Conservation (phyloP, 2,888 invertebrate species). For the Agrochola lota region DNA sequence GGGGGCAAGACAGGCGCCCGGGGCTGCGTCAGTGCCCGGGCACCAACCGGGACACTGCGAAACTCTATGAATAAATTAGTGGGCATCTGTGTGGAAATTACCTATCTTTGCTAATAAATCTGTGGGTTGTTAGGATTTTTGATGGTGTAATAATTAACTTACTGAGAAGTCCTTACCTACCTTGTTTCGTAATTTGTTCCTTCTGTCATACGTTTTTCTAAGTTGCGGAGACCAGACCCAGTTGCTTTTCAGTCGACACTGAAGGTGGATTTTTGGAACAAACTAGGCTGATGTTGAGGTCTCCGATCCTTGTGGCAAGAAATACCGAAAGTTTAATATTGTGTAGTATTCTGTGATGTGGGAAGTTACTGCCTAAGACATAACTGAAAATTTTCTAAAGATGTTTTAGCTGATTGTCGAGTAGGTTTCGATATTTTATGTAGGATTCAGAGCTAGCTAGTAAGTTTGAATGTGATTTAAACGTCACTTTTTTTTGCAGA, state of each 20-base stretch:
- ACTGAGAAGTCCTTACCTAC: neutral
- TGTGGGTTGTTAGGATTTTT: conserved; percentile 50
- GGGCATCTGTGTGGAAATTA: conserved; percentile 71
- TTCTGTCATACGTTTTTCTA: neutral
- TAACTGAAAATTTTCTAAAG: neutral
- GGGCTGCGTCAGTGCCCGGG: conserved; percentile 67
- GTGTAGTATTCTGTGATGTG: neutral
- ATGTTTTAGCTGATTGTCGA: neutral
- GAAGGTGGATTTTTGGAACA: neutral
- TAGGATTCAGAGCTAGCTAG: too few species aligned
- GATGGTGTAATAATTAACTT: conserved; percentile 54
- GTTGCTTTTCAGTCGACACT: neutral
- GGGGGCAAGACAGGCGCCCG: conserved; percentile 67
- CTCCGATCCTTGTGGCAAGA: neutral
- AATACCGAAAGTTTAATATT: neutral
- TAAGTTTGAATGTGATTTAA: neutral
- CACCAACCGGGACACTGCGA: conserved; percentile 68
- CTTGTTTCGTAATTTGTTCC: neutral
- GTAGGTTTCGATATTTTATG: neutral
- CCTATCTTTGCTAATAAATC: conserved; percentile 71
- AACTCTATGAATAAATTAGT: conserved; percentile 82
- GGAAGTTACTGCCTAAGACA: neutral
- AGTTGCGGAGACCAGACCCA: too few species aligned
- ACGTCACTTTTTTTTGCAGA: neutral
- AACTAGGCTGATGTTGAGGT: neutral